Evolutionary conservation across 2,113 vertebrate genomes (phyloP).

Genomic region (Irena cyanogastra): DNA sequence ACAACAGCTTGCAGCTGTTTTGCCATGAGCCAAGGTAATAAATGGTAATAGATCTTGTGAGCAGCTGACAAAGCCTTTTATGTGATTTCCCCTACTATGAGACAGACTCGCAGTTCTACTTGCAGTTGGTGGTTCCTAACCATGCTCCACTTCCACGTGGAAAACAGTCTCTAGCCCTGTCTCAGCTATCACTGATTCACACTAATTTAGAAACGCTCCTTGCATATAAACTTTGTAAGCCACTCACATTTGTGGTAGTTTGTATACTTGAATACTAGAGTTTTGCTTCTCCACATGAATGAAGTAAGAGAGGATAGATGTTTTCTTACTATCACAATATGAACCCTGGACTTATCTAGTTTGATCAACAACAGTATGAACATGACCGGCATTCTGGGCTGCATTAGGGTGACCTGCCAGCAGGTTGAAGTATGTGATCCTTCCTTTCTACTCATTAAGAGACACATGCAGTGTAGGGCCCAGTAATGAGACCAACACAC

Average conservation of each 20-base stretch:
- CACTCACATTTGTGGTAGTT: not conserved
- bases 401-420: not conserved
- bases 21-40: not conserved
- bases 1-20: not conserved
- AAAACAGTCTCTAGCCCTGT: not conserved
- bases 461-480: accelerated
- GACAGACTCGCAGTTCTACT: not conserved
- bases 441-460: not conserved
- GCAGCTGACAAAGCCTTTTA: not conserved
- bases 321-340: not conserved
- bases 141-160: not conserved
- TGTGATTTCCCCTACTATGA: not conserved
- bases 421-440: not conserved
- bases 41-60: not conserved
- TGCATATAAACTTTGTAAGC: not conserved
- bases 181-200: not conserved
- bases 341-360: not conserved
- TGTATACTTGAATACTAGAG: not conserved
- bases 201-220: not conserved
- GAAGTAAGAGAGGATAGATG: not conserved
- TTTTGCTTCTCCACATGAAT: not conserved
- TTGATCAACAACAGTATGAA: not conserved
- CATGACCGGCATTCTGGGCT: not conserved
- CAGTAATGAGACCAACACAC: not conserved
- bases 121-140: not conserved